phyloP scores from a whole-genome alignment of 2,797 vertebrate species.

The Pseudochirops corinnae region DNA sequence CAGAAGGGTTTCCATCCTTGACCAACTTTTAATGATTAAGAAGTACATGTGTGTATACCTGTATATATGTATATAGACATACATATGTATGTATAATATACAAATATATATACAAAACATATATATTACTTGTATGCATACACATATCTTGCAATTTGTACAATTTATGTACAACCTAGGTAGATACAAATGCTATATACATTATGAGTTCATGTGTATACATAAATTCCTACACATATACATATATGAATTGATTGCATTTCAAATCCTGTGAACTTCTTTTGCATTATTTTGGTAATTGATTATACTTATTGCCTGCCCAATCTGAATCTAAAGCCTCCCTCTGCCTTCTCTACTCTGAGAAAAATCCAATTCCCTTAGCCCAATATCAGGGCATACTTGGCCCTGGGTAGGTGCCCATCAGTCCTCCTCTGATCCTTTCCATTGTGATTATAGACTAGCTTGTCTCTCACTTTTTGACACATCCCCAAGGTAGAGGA shows the following conservation, averaged over 20 bases:
- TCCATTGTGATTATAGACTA: background rate
- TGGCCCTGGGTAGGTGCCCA: background rate
- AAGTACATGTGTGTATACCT: background rate
- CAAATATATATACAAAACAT: background rate
- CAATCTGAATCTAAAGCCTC: background rate
- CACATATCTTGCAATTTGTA: background rate
- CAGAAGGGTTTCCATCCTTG: background rate
- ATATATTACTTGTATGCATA: background rate
- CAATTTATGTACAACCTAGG: background rate
- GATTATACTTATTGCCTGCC: background rate
- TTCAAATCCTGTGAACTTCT: background rate
- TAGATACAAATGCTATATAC: background rate
- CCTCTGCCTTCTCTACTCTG: background rate
- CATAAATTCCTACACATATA: background rate
- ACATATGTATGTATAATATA: background rate
- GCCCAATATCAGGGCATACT: background rate
- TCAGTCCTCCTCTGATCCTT: background rate
- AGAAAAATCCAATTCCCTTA: background rate
- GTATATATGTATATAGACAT: background rate
- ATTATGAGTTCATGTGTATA: background rate
- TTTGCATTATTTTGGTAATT: background rate
- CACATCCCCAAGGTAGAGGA: background rate
- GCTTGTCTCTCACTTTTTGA: background rate
- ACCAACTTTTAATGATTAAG: slow-evolving; percentile 4
- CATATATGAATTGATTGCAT: background rate